Evolutionary conservation across 2,113 vertebrate genomes (phyloP).

Genomic region (Climacteris rufus): DNA sequence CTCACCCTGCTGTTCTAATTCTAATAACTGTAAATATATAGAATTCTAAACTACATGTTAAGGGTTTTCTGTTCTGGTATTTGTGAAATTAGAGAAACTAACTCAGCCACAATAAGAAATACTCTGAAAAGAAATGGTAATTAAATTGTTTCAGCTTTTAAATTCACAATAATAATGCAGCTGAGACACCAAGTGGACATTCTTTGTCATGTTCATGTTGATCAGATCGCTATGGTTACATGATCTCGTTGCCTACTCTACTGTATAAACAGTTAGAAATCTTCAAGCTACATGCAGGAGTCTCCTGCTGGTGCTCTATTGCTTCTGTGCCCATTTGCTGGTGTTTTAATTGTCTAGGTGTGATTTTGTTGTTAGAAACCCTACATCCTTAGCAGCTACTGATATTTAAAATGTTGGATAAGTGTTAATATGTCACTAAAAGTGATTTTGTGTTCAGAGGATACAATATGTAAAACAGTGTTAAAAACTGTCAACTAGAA

Average conservation of each 20-base stretch:
- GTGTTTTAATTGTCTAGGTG: background rate
- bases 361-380: background rate
- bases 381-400: background rate
- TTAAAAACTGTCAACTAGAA: background rate
- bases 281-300: background rate
- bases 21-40: background rate
- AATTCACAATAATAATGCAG: background rate
- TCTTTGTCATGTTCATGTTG: background rate
- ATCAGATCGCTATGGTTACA: background rate
- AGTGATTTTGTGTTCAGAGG: background rate
- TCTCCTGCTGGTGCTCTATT: background rate
- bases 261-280: background rate
- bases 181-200: conserved; percentile 48
- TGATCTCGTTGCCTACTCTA: background rate
- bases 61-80: background rate
- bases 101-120: background rate
- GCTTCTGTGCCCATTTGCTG: background rate
- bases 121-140: background rate
- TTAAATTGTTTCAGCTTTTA: background rate
- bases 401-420: background rate
- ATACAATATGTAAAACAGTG: background rate
- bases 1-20: background rate
- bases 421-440: background rate
- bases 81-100: background rate
- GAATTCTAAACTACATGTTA: background rate